Conservation (phyloP, 2,797 vertebrate species). For the Acanthis flammea region DNA sequence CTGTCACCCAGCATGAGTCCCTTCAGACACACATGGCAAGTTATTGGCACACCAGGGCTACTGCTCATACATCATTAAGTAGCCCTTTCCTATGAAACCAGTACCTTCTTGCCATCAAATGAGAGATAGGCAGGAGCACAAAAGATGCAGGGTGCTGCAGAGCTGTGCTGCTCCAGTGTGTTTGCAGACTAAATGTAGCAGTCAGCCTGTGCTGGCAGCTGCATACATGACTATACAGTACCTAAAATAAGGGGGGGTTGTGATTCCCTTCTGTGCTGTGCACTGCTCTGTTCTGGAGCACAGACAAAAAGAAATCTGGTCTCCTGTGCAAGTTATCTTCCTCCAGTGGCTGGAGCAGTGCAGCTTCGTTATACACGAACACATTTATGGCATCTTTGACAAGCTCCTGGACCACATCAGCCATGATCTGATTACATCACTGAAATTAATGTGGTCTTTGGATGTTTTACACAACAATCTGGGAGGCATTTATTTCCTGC, state of each 20-base stretch:
- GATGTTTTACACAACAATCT: conserved; percentile 44
- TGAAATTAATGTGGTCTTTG: conserved; percentile 47
- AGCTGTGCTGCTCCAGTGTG: neutral
- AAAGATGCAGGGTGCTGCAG: neutral
- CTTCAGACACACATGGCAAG: neutral
- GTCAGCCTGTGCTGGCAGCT: neutral
- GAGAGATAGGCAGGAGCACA: neutral
- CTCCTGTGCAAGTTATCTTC: neutral
- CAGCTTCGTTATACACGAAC: neutral
- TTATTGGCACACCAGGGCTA: neutral
- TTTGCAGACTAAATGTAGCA: neutral
- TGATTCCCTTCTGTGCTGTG: neutral
- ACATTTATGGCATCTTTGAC: conserved; percentile 45
- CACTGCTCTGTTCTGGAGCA: neutral
- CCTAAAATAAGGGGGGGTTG: neutral
- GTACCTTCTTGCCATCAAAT: neutral
- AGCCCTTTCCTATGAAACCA: neutral
- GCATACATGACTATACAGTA: neutral
- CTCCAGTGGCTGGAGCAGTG: neutral
- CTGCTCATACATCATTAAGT: neutral
- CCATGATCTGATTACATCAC: conserved; percentile 55
- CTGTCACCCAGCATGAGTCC: neutral
- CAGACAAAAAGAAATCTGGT: neutral
- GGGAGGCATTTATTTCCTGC: conserved; percentile 46
- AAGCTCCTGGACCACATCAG: conserved; percentile 55